Conservation (phyloP, 92 coral and sea anemone species). For the Porites lobata region DNA sequence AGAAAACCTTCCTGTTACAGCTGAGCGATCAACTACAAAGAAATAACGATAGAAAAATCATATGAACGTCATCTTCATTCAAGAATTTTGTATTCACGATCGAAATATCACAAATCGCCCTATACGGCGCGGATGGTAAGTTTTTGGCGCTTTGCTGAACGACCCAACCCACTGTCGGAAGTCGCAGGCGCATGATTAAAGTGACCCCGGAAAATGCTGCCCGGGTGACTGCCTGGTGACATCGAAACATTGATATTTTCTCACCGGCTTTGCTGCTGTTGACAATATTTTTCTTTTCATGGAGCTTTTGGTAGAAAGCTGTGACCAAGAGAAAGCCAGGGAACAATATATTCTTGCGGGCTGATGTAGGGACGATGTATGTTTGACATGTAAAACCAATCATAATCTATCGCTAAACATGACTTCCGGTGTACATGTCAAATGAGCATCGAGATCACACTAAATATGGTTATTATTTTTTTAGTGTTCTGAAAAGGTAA, state of each 20-base stretch:
- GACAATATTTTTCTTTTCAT: conserved; percentile 20
- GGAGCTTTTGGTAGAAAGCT: conserved; percentile 3
- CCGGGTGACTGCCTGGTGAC: neutral
- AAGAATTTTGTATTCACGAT: neutral
- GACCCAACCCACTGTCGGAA: too few species aligned
- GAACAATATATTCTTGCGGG: neutral
- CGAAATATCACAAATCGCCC: neutral
- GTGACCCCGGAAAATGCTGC: neutral
- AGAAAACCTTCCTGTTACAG: conserved; percentile 6
- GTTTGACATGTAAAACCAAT: conserved; percentile 10
- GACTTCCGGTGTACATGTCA: conserved; percentile 21
- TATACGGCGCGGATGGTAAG: neutral
- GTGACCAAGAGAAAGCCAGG: too few species aligned
- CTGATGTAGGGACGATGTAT: neutral
- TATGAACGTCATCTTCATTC: neutral
- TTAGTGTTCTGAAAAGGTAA: neutral
- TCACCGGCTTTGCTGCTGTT: conserved; percentile 20
- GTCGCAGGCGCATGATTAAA: neutral
- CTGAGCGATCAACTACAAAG: conserved; percentile 19
- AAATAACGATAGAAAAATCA: neutral
- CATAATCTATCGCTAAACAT: neutral
- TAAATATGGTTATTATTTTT: conserved; percentile 32
- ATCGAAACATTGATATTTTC: neutral
- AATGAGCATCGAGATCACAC: neutral
- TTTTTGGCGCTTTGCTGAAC: too few species aligned